Conservation (phyloP, 1,140 invertebrate species). For the Cyrtorhinus lividipennis region DNA sequence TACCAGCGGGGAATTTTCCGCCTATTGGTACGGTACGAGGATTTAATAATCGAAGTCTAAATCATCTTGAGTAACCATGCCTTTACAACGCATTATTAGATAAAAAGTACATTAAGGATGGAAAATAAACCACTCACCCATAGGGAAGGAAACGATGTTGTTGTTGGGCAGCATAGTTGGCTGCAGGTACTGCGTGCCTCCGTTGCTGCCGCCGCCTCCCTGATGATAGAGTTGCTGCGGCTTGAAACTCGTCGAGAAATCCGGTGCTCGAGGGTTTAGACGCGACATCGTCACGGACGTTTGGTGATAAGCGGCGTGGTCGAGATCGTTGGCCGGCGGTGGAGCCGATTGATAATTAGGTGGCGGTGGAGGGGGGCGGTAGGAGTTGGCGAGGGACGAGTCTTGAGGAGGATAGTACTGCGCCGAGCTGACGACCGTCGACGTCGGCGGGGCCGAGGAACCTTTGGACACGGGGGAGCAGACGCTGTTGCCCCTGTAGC, state of each 20-base stretch:
- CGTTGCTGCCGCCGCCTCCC: conserved; percentile 15
- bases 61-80: no score
- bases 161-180: conserved; percentile 23
- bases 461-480: conserved; percentile 52
- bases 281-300: conserved; percentile 45
- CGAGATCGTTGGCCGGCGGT: background rate
- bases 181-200: conserved; percentile 22
- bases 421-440: conserved; percentile 20
- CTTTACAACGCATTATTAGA: background rate
- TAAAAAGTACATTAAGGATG: no score
- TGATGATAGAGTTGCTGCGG: conserved; percentile 25
- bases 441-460: conserved; percentile 21
- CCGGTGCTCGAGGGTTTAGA: conserved; percentile 74
- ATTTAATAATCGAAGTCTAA: no score
- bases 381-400: background rate
- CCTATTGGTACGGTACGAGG: no score
- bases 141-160: conserved; percentile 22
- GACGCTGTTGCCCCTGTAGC: conserved; percentile 52
- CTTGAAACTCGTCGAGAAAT: conserved; percentile 46
- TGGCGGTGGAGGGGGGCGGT: conserved; percentile 14
- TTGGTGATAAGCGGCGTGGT: conserved; percentile 10
- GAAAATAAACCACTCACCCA: conserved; percentile 19
- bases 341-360: background rate
- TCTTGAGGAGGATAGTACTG: background rate
- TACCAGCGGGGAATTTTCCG: background rate